Percentiles rank a stretch among this genome's conserved stretches.
Conservation (phyloP, 1,140 invertebrate genomes). For the Nixonia krombeini region DNA sequence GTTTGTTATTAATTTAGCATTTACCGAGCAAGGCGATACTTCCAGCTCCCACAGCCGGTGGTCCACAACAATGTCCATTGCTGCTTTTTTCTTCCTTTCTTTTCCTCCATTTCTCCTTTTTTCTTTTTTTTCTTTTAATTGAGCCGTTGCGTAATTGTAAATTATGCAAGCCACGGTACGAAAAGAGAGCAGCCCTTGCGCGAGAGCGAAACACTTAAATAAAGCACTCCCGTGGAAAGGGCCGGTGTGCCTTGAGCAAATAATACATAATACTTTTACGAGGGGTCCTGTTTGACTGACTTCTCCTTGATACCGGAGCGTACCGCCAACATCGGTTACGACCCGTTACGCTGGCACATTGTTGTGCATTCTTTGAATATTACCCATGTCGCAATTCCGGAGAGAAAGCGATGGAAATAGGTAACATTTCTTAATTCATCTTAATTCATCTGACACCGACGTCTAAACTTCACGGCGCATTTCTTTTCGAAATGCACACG, state of each 20-base stretch:
- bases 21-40: not conserved
- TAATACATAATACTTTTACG: slow-evolving; percentile 36
- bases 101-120: no score
- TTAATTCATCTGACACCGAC: slow-evolving; percentile 15
- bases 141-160: slow-evolving; percentile 20
- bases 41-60: not conserved
- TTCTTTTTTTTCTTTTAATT: slow-evolving; percentile 5
- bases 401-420: slow-evolving; percentile 11
- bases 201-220: slow-evolving; percentile 21
- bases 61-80: slow-evolving; percentile 1
- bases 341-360: slow-evolving; percentile 24
- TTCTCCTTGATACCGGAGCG: slow-evolving; percentile 30
- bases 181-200: slow-evolving; percentile 13
- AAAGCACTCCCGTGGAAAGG: slow-evolving; percentile 29
- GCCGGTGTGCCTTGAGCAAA: slow-evolving; percentile 23
- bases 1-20: slow-evolving; percentile 2
- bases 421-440: slow-evolving; percentile 15
- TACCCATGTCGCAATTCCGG: slow-evolving; percentile 9
- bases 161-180: slow-evolving; percentile 10
- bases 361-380: slow-evolving; percentile 30
- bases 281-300: slow-evolving; percentile 28
- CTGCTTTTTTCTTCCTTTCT: no score
- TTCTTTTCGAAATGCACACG: not conserved
- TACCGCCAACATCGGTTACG: slow-evolving; percentile 30
- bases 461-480: slow-evolving; percentile 1